phyloP scores from a whole-genome alignment of 2,888 invertebrate genomes.

The Epistrophella euchroma region DNA sequence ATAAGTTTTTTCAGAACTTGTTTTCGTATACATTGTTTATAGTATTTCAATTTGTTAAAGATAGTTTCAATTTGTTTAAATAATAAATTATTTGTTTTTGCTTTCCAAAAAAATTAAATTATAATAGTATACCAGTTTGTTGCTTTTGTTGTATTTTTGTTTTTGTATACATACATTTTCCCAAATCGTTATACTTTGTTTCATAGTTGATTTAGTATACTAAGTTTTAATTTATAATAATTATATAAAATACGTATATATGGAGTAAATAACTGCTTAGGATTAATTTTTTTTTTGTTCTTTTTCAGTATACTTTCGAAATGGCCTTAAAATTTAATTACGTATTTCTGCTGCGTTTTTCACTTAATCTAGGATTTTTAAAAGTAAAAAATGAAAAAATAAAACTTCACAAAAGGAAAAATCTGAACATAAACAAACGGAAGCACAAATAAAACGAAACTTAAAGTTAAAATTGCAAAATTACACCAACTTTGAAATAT shows the following conservation, averaged over 20 bases:
- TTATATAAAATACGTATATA: slow-evolving; percentile 76
- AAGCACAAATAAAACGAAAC: slow-evolving; percentile 44
- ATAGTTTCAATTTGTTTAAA: slow-evolving; percentile 41
- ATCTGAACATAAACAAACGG: slow-evolving; percentile 64
- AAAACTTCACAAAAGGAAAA: slow-evolving; percentile 65
- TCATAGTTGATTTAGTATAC: slow-evolving; percentile 69
- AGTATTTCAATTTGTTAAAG: slow-evolving; percentile 46
- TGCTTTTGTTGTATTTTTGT: slow-evolving; percentile 43
- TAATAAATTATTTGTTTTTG: slow-evolving; percentile 53
- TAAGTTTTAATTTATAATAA: slow-evolving; percentile 65
- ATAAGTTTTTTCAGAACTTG: slow-evolving; percentile 69
- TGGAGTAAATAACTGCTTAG: slow-evolving; percentile 73
- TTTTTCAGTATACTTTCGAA: slow-evolving; percentile 70
- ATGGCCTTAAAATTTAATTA: slow-evolving; percentile 74
- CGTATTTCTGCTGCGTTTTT: slow-evolving; percentile 75
- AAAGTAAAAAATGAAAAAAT: slow-evolving; percentile 21
- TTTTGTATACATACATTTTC: slow-evolving; percentile 67
- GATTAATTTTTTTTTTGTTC: slow-evolving; percentile 62
- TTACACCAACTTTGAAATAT: slow-evolving; percentile 62
- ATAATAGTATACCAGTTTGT: slow-evolving; percentile 40
- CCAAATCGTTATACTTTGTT: slow-evolving; percentile 74
- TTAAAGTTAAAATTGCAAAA: slow-evolving; percentile 52
- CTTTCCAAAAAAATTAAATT: slow-evolving; percentile 55
- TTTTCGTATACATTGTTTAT: slow-evolving; percentile 71
- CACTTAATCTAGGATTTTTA: slow-evolving; percentile 48